phyloP scores from a whole-genome alignment of 1,140 invertebrate species.

The Steinernema khuongi region DNA sequence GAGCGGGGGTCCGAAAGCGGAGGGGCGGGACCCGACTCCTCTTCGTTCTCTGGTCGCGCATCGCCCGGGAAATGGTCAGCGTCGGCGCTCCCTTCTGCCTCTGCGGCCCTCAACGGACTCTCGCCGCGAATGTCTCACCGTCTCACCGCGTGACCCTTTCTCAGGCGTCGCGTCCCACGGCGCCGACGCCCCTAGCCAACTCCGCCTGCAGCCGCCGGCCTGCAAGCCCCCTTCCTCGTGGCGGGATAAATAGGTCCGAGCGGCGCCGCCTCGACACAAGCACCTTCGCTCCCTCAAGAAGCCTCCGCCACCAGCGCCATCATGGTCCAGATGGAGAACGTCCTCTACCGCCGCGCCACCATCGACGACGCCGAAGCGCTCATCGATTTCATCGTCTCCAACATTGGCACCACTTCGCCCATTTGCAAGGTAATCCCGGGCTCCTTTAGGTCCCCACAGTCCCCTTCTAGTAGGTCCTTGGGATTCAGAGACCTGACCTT shows the following conservation, averaged over 20 bases:
- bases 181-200: neutral
- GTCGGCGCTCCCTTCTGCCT: neutral
- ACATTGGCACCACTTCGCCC: constrained; percentile 8
- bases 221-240: neutral
- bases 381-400: constrained; percentile 6
- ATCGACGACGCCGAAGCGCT: neutral
- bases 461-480: neutral
- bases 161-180: constrained; percentile 1
- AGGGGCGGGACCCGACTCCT: constrained; percentile 8
- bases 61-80: neutral
- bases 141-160: neutral
- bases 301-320: neutral
- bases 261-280: neutral
- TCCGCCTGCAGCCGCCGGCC: neutral
- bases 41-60: neutral
- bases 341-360: constrained; percentile 3
- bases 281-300: neutral
- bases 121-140: constrained; percentile 12
- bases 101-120: constrained; percentile 9
- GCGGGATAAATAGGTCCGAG: neutral
- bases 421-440: constrained; percentile 13
- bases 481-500: too few species aligned
- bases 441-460: neutral
- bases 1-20: neutral
- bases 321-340: constrained; percentile 2